Conservation (phyloP, 2,113 vertebrate genomes). For the Oryzias melastigma region DNA sequence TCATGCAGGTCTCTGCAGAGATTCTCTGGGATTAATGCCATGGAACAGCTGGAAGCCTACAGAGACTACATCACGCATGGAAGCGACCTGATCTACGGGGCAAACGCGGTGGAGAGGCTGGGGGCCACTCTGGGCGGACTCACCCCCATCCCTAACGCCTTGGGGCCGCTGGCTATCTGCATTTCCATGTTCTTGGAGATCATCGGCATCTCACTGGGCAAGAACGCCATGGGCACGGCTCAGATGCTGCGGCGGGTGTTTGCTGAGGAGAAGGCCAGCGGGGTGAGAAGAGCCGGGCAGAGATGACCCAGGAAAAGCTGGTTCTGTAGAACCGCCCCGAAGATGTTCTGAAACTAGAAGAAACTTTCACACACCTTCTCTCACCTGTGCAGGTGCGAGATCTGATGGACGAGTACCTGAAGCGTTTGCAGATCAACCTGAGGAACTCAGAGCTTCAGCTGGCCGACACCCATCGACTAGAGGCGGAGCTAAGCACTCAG, state of each 20-base stretch:
- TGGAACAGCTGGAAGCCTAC: constrained; percentile 1
- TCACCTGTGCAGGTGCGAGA: constrained; percentile 1
- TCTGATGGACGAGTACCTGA: constrained; percentile 5
- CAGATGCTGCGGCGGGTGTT: constrained; percentile 7
- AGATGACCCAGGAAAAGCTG: too few species aligned
- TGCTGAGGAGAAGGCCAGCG: neutral
- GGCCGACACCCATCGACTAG: neutral
- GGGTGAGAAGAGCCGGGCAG: neutral
- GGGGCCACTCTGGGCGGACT: neutral
- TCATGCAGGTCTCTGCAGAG: constrained; percentile 5
- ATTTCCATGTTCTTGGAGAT: constrained; percentile 1
- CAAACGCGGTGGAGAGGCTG: neutral
- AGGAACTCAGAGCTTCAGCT: neutral
- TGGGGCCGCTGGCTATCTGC: constrained; percentile 5
- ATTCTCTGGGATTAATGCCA: constrained; percentile 12
- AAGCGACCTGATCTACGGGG: neutral
- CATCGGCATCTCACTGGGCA: neutral
- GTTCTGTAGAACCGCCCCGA: too few species aligned
- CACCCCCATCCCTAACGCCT: rapidly evolving
- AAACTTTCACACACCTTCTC: neutral
- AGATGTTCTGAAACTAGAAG: too few species aligned
- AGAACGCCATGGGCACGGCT: constrained; percentile 5
- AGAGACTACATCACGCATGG: neutral
- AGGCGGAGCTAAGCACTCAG: neutral
- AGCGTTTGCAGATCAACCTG: constrained; percentile 4